Percentiles rank a stretch among this genome's conserved stretches.
Conservation (phyloP, 2,888 invertebrate genomes). For the Harpalus rufipes region DNA sequence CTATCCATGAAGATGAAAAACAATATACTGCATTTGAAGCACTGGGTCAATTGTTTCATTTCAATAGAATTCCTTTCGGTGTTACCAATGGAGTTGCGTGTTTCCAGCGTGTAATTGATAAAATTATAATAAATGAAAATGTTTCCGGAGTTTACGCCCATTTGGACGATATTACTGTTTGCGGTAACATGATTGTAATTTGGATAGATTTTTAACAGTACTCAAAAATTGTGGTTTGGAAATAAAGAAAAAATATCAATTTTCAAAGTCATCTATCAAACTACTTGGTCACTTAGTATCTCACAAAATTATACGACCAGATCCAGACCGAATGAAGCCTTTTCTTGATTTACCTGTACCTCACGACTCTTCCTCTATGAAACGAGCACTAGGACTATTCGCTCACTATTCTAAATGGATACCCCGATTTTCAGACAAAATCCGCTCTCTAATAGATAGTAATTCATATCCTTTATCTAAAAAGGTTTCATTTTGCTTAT, state of each 20-base stretch:
- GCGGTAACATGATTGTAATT: conserved; percentile 67
- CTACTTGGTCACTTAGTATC: not conserved
- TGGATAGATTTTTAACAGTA: conserved; percentile 8
- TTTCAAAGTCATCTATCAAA: not conserved
- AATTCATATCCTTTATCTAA: not conserved
- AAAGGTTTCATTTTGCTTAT: conserved; percentile 66
- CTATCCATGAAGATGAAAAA: conserved; percentile 4
- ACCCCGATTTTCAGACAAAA: not conserved
- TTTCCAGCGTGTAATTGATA: conserved; percentile 65
- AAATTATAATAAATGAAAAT: conserved; percentile 50
- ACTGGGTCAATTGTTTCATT: conserved; percentile 65
- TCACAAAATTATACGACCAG: conserved; percentile 4
- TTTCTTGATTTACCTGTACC: conserved; percentile 3
- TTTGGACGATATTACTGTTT: conserved; percentile 67
- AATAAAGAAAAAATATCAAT: not conserved
- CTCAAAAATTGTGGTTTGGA: not conserved
- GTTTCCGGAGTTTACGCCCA: conserved; percentile 50
- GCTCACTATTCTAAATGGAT: conserved; percentile 12
- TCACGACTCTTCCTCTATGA: not conserved
- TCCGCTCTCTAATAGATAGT: not conserved
- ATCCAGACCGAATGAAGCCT: not conserved
- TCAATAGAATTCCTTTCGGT: conserved; percentile 67
- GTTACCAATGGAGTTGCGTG: conserved; percentile 67
- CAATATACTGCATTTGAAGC: conserved; percentile 68
- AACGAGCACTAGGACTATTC: not conserved